These are phyloP conservation scores for Chloebia gouldiae DNA, from an alignment of 2,113 vertebrate genomes.

Conservation along the genomic window DNA sequence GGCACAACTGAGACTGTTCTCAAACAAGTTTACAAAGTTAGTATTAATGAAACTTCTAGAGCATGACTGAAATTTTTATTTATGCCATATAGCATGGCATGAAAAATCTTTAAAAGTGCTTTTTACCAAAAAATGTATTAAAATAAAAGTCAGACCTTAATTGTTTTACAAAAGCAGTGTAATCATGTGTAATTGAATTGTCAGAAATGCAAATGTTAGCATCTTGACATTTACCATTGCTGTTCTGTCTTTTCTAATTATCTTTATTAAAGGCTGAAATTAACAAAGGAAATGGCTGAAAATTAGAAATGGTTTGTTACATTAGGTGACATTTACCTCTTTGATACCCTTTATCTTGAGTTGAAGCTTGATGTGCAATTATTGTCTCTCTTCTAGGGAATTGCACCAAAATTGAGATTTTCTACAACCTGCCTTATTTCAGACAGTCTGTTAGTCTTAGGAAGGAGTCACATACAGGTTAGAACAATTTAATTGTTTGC, in stretches of 20 bases:
- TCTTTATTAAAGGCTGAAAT: slow-evolving; percentile 72
- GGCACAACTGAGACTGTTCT: neutral
- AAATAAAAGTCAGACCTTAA: slow-evolving; percentile 67
- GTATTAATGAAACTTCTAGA: slow-evolving; percentile 7
- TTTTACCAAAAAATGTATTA: slow-evolving; percentile 56
- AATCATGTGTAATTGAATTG: slow-evolving; percentile 72
- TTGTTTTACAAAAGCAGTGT: slow-evolving; percentile 68
- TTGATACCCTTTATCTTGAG: slow-evolving; percentile 63
- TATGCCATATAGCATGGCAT: neutral
- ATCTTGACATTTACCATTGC: slow-evolving; percentile 72
- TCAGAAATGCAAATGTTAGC: slow-evolving; percentile 73
- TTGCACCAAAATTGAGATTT: slow-evolving; percentile 92
- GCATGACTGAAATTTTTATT: slow-evolving; percentile 27
- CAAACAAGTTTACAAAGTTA: slow-evolving; percentile 27
- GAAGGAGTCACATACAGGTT: slow-evolving; percentile 78
- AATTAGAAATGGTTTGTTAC: slow-evolving; percentile 69
- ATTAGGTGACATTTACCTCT: slow-evolving; percentile 72
- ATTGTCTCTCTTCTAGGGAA: slow-evolving; percentile 81
- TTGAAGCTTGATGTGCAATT: slow-evolving; percentile 70
- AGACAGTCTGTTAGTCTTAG: slow-evolving; percentile 79
- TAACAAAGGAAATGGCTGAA: slow-evolving; percentile 67
- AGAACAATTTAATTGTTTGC: slow-evolving; percentile 60
- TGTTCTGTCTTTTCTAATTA: slow-evolving; percentile 75
- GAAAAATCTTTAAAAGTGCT: slow-evolving; percentile 55
- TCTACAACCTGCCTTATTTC: slow-evolving; percentile 87